phyloP scores from a whole-genome alignment of 1,140 invertebrate species.

The Brachionus asplanchnoidis region DNA sequence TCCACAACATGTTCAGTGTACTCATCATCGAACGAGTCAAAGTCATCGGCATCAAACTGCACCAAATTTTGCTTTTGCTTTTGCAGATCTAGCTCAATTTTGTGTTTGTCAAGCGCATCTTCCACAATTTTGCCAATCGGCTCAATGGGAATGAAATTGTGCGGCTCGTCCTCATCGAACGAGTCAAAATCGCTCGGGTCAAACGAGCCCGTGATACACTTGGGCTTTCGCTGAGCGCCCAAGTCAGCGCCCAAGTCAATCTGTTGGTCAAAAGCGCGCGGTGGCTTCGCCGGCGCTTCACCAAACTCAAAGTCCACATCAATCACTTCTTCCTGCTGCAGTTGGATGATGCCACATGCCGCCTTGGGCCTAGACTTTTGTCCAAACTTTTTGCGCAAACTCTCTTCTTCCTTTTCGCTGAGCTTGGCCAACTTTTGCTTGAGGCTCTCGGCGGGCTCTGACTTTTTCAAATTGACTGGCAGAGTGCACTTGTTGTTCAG shows the following conservation, averaged over 20 bases:
- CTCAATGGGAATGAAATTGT: not conserved
- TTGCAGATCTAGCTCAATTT: not conserved
- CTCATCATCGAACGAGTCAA: conserved; percentile 35
- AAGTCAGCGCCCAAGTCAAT: not conserved
- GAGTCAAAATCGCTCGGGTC: conserved; percentile 35
- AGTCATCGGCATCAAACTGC: conserved; percentile 35
- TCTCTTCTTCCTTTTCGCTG: conserved; percentile 14
- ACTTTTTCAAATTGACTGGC: not conserved
- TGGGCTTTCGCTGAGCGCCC: not conserved
- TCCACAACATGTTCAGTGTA: not conserved
- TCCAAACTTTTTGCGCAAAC: not conserved
- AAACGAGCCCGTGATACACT: conserved; percentile 9
- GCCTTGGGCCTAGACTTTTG: not conserved
- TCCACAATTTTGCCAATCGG: not conserved
- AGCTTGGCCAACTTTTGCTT: not conserved
- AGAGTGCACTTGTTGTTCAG: not conserved
- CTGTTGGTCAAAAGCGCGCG: not conserved
- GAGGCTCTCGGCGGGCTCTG: not conserved
- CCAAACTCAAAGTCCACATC: not conserved
- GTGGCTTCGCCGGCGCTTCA: not conserved
- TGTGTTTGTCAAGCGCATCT: not conserved
- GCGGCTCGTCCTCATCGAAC: conserved; percentile 24
- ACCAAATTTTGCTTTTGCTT: conserved; percentile 15
- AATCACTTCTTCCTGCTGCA: not conserved
- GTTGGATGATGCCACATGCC: not conserved